Base-by-base conservation (phyloP, 2,797 vertebrate species). In the Garrulus glandarius region DNA sequence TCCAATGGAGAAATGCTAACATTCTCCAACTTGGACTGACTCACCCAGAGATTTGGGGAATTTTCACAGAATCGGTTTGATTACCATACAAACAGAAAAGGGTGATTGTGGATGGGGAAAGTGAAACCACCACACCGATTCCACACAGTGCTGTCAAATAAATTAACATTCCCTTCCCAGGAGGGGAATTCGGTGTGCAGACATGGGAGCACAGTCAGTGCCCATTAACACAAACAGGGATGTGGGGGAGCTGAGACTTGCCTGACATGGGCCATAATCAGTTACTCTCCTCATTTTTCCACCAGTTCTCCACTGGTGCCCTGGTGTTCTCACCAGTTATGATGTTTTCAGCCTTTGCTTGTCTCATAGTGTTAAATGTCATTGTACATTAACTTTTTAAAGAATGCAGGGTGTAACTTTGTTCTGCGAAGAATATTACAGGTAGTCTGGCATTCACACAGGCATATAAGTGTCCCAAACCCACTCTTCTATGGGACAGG, bases 1-100 rank as follows among this genome's bases (percentile, higher is more conserved):
- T 30, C 49, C 72, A 92, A 72, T 46, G 63, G 37, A 83, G 50
- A 47, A 60, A 88, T 26, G 55, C 11, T 91, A 83, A 76, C 34
- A 26, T 65, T 46, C 76, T 91, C 80, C 92, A 88, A n/a, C 80
- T 83, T 90, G 27, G 64, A 72, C 41, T 24, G 37, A 69, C 46
- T 60, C 59, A 37, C 34, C 1, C 3, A 52, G 32, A 88, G 68
- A 72, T 60, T 6, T 68, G 59, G n/a, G 59, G 59, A 52, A 71
- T 80, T 92, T 68, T 61, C 84, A 93, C 50, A 72, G 79, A 69
- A 92, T n/a, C 19, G 8, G 32, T 83, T 92, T 79, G 44, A 56
- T 90, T 93, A 72, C 71, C 63, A 41, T 27, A 47, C 27, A 72
- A 88, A 72, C 0, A 5, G 89, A 85, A 90, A 92, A 83, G 76